Base-by-base conservation (phyloP, 2,113 vertebrate genomes). In the Perognathus longimembris region DNA sequence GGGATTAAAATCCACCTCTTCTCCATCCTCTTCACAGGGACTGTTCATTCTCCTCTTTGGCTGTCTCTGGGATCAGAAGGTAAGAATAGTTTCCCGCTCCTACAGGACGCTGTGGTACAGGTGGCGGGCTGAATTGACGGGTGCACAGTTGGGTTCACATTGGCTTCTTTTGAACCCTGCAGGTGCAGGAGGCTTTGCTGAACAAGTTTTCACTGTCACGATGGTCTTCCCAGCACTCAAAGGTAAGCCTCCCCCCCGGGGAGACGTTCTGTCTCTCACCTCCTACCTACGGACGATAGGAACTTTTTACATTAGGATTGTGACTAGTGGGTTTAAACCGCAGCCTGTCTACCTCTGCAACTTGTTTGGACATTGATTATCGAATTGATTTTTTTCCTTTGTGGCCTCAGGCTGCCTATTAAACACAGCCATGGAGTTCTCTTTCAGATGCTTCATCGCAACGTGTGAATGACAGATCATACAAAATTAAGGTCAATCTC, bases 21-120 rank as follows among this genome's bases (percentile, higher is more conserved):
- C 28, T 70, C 34, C 34, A 75, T 88, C 24, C 26, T 67, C 97
- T 92, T 84, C 94, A 70, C 95, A 98, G 98, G 98, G 98, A 64
- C 96, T 98, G 67, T 98, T 98, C 97, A 98, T 98, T 96, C 92
- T 98, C 79, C 96, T 98, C 63, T 98, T 98, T 74, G 98, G 98
- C 71, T 98, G 97, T 85, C 97, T 98, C 73, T 98, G 98, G 98
- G 98, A 98, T 93, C 98, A 98, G 85, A 98, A 98, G 97, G 98
- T 98, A 98, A 97, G 98, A 88, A 95, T 11, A 54, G 3, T 76
- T 94, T 69, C 24, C 38, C 82, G 21, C 3, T 17, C 38, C 80
- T 61, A 84, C 54, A 36, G 79, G 93, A 81, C 21, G 93, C 93
- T 86, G 67, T 26, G 24, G 76, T 28, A 3, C 42, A 66, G 0